phyloP scores from a whole-genome alignment of 2,888 invertebrate species.

The Mesochorus sp. region DNA sequence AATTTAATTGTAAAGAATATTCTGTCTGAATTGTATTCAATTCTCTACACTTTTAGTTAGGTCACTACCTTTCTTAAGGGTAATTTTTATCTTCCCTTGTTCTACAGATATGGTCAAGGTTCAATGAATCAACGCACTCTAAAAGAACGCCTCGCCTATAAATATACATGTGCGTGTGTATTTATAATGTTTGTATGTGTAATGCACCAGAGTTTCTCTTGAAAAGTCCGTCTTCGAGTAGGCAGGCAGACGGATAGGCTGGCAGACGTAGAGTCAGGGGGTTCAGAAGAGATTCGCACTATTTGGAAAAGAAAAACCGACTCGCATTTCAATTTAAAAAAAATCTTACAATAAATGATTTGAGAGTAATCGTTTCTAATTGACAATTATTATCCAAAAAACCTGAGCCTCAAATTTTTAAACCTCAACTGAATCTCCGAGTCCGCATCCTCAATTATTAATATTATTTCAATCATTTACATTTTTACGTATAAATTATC shows the following conservation, averaged over 20 bases:
- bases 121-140: slow-evolving; percentile 65
- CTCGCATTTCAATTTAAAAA: not conserved
- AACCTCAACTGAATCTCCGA: too few species aligned
- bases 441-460: too few species aligned
- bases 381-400: too few species aligned
- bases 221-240: slow-evolving; percentile 46
- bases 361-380: too few species aligned
- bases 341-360: not conserved
- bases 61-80: too few species aligned
- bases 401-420: too few species aligned
- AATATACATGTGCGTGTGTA: slow-evolving; percentile 22
- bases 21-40: too few species aligned
- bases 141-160: slow-evolving; percentile 51
- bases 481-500: too few species aligned
- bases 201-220: slow-evolving; percentile 38
- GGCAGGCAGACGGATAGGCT: slow-evolving; percentile 28
- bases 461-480: too few species aligned
- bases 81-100: slow-evolving; percentile 21
- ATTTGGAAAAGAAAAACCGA: not conserved
- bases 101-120: slow-evolving; percentile 70
- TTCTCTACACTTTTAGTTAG: too few species aligned
- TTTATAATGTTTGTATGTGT: too few species aligned
- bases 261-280: slow-evolving; percentile 41
- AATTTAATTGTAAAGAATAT: too few species aligned
- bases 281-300: slow-evolving; percentile 28